Base-by-base conservation (phyloP, 1,140 invertebrate genomes). In the Ctenoplectra terminalis region DNA sequence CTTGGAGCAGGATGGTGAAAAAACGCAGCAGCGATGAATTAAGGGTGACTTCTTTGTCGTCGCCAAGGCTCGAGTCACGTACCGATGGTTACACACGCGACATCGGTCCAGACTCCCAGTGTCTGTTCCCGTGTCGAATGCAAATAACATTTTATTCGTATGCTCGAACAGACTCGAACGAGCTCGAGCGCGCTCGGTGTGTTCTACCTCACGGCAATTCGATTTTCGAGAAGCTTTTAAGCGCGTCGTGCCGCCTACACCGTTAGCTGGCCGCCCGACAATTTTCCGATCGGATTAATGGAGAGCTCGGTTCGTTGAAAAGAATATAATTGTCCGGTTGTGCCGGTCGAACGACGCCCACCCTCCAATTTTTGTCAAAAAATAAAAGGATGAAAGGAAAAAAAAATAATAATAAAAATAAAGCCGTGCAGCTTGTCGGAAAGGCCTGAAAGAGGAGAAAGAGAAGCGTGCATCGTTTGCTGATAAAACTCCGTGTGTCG, bases 231-330 rank as follows among this genome's bases (percentile, higher is more conserved):
- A 56, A 43, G 63, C 63, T 77, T 77, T 56, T 56, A 56, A 76
- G 74, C 48, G 48, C 37, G 3, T 43, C 7, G 23, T 34, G 23
- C 31, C 29, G 61, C 34, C 37, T 40, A 64, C 48, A 23, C 69
- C 69, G 40, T 71, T 71, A 29, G 15, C 2, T 29, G 1, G 9
- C 43, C 34, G 3, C 20, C 31, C 67, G 61, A 72, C 67, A 79
- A 79, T 72, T 79, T 72, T 52, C 76, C 56, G 76, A 78, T 78
- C 63, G 63, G 29, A 77, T 77, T 69, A 69, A 77, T 69, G 23
- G 52, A 29, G 34, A 31, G 15, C 40, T 37, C 23, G 64, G 34
- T 48, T 34, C 37, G 40, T 40, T 37, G 23, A 31, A 20, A 37
- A 9, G 75, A 70, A 60, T 58, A 70, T 77, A 67, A 76, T 76